Conservation (phyloP, 1,140 invertebrate species). For the Drosophila parvula region DNA sequence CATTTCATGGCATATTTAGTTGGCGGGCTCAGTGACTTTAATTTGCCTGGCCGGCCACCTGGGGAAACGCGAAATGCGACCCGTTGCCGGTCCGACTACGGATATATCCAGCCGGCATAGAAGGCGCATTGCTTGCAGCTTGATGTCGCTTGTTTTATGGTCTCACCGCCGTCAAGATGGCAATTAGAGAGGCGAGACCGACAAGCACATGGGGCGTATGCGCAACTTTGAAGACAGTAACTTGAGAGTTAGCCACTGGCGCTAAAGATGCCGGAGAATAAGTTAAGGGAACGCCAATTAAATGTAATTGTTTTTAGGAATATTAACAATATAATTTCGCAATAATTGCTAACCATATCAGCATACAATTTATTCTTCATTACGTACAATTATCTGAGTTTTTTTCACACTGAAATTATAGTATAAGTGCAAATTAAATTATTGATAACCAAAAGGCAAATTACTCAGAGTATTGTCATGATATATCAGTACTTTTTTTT, state of each 20-base stretch:
- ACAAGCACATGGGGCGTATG: constrained; percentile 56
- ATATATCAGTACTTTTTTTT: neutral
- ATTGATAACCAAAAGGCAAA: neutral
- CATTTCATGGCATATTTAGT: constrained; percentile 71
- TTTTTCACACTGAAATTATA: neutral
- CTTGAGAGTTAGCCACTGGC: neutral
- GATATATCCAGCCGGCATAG: constrained; percentile 28
- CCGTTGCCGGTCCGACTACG: constrained; percentile 21
- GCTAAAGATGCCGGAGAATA: neutral
- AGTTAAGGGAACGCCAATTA: neutral
- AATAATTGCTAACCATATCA: neutral
- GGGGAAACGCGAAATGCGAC: constrained; percentile 30
- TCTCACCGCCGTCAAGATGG: constrained; percentile 30
- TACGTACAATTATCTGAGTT: no score
- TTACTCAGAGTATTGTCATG: neutral
- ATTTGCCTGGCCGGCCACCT: constrained; percentile 63
- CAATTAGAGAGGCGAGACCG: constrained; percentile 53
- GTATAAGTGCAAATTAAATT: neutral
- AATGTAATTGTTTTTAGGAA: neutral
- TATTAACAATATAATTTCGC: neutral
- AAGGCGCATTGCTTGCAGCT: constrained; percentile 49
- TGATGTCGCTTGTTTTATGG: constrained; percentile 43
- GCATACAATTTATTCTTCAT: neutral
- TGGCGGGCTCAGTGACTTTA: constrained; percentile 70
- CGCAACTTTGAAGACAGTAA: constrained; percentile 36